phyloP scores from a whole-genome alignment of 2,888 invertebrate species.

The Rotaria magnacalcarata region DNA sequence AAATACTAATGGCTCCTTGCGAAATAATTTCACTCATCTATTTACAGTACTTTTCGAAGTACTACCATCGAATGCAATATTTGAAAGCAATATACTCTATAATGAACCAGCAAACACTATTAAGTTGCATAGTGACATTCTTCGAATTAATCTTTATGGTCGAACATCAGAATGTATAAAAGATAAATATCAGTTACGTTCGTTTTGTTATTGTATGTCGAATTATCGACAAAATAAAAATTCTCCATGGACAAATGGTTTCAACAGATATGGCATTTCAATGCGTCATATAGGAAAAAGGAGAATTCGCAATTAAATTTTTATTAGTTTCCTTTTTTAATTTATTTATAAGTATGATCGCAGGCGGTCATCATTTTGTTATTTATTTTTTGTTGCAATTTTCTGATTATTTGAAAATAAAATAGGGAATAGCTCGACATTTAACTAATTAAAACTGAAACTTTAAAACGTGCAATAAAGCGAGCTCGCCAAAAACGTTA shows the following conservation, averaged over 20 bases:
- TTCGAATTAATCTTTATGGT: slow-evolving; percentile 42
- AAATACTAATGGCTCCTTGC: background rate
- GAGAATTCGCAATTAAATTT: background rate
- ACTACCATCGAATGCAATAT: slow-evolving; percentile 37
- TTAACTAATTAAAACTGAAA: no score
- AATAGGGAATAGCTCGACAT: background rate
- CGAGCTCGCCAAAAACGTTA: no score
- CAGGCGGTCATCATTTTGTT: background rate
- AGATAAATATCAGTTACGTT: slow-evolving; percentile 38
- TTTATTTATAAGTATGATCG: background rate
- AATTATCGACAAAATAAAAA: background rate
- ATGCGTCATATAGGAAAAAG: no score
- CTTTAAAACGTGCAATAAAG: no score
- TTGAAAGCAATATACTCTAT: slow-evolving; percentile 36
- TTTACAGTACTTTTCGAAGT: slow-evolving; percentile 41
- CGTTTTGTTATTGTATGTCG: slow-evolving; percentile 40
- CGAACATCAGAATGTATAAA: slow-evolving; percentile 38
- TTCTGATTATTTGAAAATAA: no score
- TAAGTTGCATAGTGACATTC: slow-evolving; percentile 31
- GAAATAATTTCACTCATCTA: slow-evolving; percentile 1
- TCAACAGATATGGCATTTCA: no score
- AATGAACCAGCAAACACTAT: background rate
- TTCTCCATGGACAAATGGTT: no score
- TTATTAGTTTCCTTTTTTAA: background rate
- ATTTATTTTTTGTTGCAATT: background rate